Base-by-base conservation (phyloP, 1,140 invertebrate genomes). In the Zaprionus taronus region DNA sequence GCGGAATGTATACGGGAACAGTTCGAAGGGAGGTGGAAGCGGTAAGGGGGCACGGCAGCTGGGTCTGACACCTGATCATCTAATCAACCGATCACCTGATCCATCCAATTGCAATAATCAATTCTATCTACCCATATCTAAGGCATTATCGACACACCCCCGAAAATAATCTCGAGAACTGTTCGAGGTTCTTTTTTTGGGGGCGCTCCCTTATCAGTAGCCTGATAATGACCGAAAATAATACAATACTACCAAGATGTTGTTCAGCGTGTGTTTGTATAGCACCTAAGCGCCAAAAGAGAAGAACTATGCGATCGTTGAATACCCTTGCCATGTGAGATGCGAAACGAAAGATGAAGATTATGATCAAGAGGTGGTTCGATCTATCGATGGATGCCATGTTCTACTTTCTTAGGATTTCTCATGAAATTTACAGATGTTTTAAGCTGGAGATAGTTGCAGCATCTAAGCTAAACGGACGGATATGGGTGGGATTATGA, bases 151-250 rank as follows among this genome's bases (percentile, higher is more conserved):
- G 70, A 72, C 63, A 58, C 49, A 56, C 60, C 72, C 72, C 31
- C 60, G 57, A 53, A 61, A 51, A 60, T 31, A 38, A 67, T 47
- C 41, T 55, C 22, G 15, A 28, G 22, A 17, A 38, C 31, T 41
- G 63, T 51, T 28, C 28, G 44, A 58, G 22, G 41, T 47, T 47
- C 41, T 26, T 41, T 28, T 28, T 60, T 12, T 3, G 31, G 22
- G 15, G 24, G 20, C 24, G 12, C 51, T 26, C 5, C 41, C 72
- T 69, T 69, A 74, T 74, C 72, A 69, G 49, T 26, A 24, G 4
- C 28, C 65, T 74, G 72, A 74, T 74, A 74, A 69, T 74, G 47
- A 47, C 57, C 65, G 26, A 62, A 74, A 62, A 47, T 17, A 47
- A 47, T 34, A 72, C 60, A 47, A 47, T 34, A 72, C 60, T 51